These are phyloP conservation scores for Himantopus leucocephalus DNA, from an alignment of 2,113 vertebrate species.

Conservation along the genomic window DNA sequence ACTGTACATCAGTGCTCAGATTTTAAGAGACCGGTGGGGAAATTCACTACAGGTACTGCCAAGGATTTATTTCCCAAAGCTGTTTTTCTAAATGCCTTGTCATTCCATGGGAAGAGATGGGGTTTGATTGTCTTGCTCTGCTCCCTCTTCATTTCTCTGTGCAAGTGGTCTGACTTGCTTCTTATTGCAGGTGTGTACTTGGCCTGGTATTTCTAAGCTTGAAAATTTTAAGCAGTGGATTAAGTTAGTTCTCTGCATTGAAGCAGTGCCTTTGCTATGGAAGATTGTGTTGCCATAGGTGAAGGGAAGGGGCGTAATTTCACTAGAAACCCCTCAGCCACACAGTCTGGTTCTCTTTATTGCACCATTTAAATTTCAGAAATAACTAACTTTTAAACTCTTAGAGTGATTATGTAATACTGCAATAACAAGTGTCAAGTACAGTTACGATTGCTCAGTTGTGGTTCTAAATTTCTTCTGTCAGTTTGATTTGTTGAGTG, in stretches of 20 bases:
- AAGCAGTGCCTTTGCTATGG: background rate
- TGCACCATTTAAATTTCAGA: background rate
- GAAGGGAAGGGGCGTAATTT: background rate
- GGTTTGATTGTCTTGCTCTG: background rate
- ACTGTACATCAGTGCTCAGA: background rate
- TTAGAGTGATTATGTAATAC: background rate
- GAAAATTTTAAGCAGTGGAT: background rate
- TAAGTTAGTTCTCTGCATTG: background rate
- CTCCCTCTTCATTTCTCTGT: background rate
- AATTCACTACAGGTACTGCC: background rate
- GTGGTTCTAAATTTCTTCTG: background rate
- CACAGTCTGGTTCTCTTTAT: background rate
- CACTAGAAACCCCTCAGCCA: background rate
- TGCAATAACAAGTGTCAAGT: background rate
- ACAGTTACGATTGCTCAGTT: background rate
- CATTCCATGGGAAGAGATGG: background rate
- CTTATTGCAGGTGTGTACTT: background rate
- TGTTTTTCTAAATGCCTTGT: background rate
- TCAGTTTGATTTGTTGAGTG: background rate
- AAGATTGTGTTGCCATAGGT: background rate
- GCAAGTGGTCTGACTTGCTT: background rate
- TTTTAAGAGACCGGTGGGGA: background rate
- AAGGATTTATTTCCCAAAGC: background rate
- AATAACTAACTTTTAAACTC: background rate
- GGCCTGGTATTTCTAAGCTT: background rate